phyloP scores from a whole-genome alignment of 2,888 invertebrate genomes.

The Mayetiola destructor region DNA sequence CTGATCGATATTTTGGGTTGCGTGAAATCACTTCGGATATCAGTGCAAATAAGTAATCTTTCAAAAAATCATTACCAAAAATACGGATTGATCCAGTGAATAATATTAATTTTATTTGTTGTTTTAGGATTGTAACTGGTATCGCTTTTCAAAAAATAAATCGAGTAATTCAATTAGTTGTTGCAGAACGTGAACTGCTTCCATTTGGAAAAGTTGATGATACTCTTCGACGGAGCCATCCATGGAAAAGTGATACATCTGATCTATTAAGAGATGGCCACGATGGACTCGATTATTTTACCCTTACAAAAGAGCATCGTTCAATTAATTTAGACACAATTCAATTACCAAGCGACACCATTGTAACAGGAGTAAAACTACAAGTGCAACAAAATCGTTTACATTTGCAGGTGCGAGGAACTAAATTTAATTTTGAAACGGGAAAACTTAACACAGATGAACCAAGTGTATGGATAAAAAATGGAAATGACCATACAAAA shows the following conservation, averaged over 20 bases:
- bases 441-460: constrained; percentile 30
- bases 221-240: not conserved
- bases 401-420: constrained; percentile 57
- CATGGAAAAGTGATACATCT: not conserved
- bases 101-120: not conserved
- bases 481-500: constrained; percentile 27
- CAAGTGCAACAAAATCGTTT: constrained; percentile 55
- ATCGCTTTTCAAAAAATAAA: constrained; percentile 52
- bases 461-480: constrained; percentile 44
- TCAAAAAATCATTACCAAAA: no score
- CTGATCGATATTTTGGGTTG: constrained; percentile 40
- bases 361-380: constrained; percentile 50
- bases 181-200: constrained; percentile 48
- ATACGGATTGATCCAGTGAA: no score
- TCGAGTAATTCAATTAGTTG: constrained; percentile 56
- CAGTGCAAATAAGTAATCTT: constrained; percentile 25
- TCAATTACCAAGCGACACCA: constrained; percentile 43
- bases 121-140: constrained; percentile 54
- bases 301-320: constrained; percentile 50
- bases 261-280: constrained; percentile 32
- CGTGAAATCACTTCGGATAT: constrained; percentile 28
- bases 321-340: constrained; percentile 61
- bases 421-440: constrained; percentile 52
- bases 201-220: constrained; percentile 43
- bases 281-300: constrained; percentile 53